Evolutionary conservation across 2,888 invertebrate species (phyloP), one percentile per base, ranked within the genome.

Genomic region (Rotaria socialis): DNA sequence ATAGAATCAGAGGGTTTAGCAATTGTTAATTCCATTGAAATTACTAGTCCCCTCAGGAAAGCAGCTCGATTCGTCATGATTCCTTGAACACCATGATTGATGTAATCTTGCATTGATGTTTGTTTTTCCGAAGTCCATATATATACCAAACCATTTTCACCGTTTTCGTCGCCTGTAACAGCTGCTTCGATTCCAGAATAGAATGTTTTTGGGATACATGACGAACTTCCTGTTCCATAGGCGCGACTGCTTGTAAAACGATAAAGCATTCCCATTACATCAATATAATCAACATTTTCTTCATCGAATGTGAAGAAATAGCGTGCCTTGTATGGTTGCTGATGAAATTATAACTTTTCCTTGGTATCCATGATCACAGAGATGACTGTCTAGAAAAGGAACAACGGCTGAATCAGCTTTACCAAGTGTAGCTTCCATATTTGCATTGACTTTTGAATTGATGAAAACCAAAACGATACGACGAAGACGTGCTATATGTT

Each of bases 61-160:
- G n/a, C 35, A 6, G 27, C n/a, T n/a, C 43, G 84, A 41, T 84
- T 84, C 6, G 84, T 84, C 3, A 84, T 84, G 14, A 84, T 35
- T 14, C 84, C 84, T 50, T 84, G 84, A n/a, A 84, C 84, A 52
- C 84, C 84, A n/a, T 5, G 84, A 55, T 84, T 84, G 6, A 84
- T 84, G n/a, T 84, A 84, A 6, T 50, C 16, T 35, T 43, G 4
- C 47, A 84, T 43, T 0, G 84, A 84, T n/a, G 84, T 43, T 55
- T 84, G 27, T 41, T 43, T 41, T 14, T 84, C 84, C 2, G 43
- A 10, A 11, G 84, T 84, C 84, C 84, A 84, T 16, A 84, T 43
- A 6, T 43, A 84, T n/a, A 16, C 43, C 41, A 84, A 14, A n/a
- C 84, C 14, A 27, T 52, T 43, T 55, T 84, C 16, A 8, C 84